Conservation (phyloP, 2,888 invertebrate genomes). For the Deroplatys truncata region DNA sequence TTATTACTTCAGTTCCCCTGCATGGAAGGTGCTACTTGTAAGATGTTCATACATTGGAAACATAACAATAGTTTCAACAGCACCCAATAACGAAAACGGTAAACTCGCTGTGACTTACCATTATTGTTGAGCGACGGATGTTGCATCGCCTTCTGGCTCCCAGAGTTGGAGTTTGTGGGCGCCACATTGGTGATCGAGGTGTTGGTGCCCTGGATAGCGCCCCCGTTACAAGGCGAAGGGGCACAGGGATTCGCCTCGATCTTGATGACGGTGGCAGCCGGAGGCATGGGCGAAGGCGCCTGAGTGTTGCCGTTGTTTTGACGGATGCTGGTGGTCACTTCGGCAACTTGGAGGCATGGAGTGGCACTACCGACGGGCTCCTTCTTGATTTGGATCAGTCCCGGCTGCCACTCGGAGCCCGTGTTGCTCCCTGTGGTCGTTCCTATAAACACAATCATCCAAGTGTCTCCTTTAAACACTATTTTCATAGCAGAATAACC, state of each 20-base stretch:
- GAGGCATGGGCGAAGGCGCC: not conserved
- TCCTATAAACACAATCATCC: not conserved
- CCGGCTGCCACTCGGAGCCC: slow-evolving; percentile 32
- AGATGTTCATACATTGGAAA: too few species aligned
- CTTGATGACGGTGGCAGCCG: slow-evolving; percentile 50
- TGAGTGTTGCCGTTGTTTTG: not conserved
- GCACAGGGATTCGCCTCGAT: slow-evolving; percentile 63
- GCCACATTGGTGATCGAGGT: not conserved
- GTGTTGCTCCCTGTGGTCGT: not conserved
- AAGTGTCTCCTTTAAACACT: not conserved
- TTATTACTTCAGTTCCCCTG: too few species aligned
- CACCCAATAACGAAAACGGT: too few species aligned
- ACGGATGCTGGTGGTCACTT: slow-evolving; percentile 49
- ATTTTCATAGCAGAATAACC: too few species aligned
- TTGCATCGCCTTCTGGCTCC: slow-evolving; percentile 12
- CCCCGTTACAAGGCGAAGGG: slow-evolving; percentile 25
- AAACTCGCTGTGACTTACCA: not conserved
- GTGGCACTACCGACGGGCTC: slow-evolving; percentile 49
- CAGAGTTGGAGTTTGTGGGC: not conserved
- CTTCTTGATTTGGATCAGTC: slow-evolving; percentile 49
- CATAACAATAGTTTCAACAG: too few species aligned
- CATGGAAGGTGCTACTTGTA: too few species aligned
- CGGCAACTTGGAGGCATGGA: slow-evolving; percentile 56
- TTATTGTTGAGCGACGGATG: slow-evolving; percentile 7
- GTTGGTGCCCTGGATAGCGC: slow-evolving; percentile 26